These are phyloP conservation scores for Acropora yongei DNA, from an alignment of 64 coral and sea anemone genomes.

Conservation along the genomic window DNA sequence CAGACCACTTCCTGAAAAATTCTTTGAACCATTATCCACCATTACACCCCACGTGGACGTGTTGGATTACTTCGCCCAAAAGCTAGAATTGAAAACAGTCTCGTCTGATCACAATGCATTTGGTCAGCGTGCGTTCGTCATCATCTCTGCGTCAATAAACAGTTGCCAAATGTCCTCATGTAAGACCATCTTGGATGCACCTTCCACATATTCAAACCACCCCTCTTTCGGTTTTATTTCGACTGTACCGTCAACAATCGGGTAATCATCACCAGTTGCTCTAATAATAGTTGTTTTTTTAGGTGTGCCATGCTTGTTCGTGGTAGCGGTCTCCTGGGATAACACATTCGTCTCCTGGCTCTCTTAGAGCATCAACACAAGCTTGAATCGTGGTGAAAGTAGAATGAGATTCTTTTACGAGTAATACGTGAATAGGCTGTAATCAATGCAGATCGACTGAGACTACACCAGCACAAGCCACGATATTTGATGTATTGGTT, in stretches of 20 bases:
- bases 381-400: constrained; percentile 51
- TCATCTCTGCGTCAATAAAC: constrained; percentile 67
- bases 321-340: constrained; percentile 76
- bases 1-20: constrained; percentile 82
- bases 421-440: background rate
- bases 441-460: background rate
- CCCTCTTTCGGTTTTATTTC: constrained; percentile 17
- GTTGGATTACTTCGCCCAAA: constrained; percentile 72
- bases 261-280: constrained; percentile 54
- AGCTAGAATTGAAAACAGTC: constrained; percentile 73
- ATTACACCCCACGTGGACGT: constrained; percentile 63
- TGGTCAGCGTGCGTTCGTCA: constrained; percentile 87
- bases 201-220: constrained; percentile 54
- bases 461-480: background rate
- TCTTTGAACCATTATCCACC: constrained; percentile 69
- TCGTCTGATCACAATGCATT: constrained; percentile 76
- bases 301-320: constrained; percentile 55
- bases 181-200: constrained; percentile 41
- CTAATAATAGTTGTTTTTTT: constrained; percentile 58
- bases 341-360: constrained; percentile 60
- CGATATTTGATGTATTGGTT: background rate
- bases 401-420: background rate
- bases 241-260: constrained; percentile 79
- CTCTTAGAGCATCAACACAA: constrained; percentile 44
- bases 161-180: constrained; percentile 70